Evolutionary conservation across 2,797 vertebrate genomes (phyloP), one percentile per base, ranked within the genome.

Genomic region (Malacoctenus gilli): DNA sequence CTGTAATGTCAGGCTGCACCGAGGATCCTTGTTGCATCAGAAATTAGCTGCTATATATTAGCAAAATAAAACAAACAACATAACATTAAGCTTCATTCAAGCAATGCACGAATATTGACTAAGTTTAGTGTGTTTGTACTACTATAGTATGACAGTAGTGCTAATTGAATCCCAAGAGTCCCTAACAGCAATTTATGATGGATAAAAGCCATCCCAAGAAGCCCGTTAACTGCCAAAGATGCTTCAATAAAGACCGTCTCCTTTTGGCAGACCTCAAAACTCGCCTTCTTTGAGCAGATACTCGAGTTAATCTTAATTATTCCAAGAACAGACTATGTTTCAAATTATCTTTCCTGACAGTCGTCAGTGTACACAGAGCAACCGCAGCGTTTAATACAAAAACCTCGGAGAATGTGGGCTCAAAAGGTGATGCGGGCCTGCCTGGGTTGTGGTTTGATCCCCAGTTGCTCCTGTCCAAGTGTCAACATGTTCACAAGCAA

Each of bases 1-100:
- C 81, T 89, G 82, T 83, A 89, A 90, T 89, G 87, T 87, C 88
- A 90, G 62, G 77, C 75, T 75, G 83, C 59, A 73, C 62, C 41
- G 43, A 72, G 54, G 72, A 72, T 75, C 69, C 68, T 77, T 72
- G 71, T 79, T 80, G 82, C 84, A 81, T 87, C 65, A 77, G 72
- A 77, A 88, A 79, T 72, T 8, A 78, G 71, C 60, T 66, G 34
- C 39, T 20, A 28, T 37, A 48, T 65, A 52, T 66, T 62, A 79
- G 77, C 52, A 28, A 28, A 28, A 67, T 73, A 66, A 61, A 20
- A 21, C 56, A 49, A 25, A 7, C 18, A 11, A 2, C 2, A 18
- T 8, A 14, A 9, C n/a, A 39, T 39, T 47, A 40, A 56, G 35
- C 28, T 60, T 54, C 30, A 30, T 32, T 47, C 54, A 76, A 51